Percentiles rank a stretch among this genome's conserved stretches.
These are phyloP conservation scores for Aphelenchoides fujianensis DNA, from an alignment of 1,140 invertebrate species.

Conservation along the genomic window DNA sequence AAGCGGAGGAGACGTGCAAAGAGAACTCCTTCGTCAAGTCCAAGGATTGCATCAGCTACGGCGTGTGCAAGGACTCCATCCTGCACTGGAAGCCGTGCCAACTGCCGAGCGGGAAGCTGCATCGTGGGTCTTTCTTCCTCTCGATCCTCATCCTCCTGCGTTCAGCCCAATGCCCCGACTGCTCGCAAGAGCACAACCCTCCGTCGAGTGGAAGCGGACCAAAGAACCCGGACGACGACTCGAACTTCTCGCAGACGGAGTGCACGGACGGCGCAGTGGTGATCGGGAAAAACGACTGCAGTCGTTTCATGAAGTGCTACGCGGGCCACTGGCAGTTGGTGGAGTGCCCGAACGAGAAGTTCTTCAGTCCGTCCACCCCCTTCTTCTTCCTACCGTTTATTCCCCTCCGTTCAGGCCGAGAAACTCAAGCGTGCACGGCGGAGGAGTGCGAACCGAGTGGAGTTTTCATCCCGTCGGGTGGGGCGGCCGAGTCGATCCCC, in stretches of 20 bases:
- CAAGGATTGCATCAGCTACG: constrained; percentile 14
- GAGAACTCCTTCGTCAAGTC: not conserved
- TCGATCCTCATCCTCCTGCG: not conserved
- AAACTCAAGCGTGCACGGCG: constrained; percentile 13
- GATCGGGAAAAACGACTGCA: not conserved
- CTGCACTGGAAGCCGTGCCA: constrained; percentile 10
- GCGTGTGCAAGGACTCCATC: not conserved
- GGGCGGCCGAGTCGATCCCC: not conserved
- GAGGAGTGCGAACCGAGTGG: not conserved
- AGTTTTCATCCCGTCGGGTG: not conserved
- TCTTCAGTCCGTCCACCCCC: not conserved
- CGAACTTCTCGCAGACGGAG: not conserved
- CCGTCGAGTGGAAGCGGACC: not conserved
- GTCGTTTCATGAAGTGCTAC: constrained; percentile 2
- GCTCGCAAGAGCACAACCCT: not conserved
- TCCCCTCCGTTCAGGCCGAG: too few relatives aligned
- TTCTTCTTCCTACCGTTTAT: too few relatives aligned
- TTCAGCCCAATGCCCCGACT: constrained; percentile 2
- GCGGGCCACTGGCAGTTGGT: constrained; percentile 2
- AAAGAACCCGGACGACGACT: not conserved
- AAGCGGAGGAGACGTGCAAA: not conserved
- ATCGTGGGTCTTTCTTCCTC: not conserved
- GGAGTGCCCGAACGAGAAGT: constrained; percentile 8
- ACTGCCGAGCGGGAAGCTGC: not conserved
- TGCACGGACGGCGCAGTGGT: constrained; percentile 6